Evolutionary conservation across 2,113 vertebrate species (phyloP).

Genomic region (Muntiacus muntjak): DNA sequence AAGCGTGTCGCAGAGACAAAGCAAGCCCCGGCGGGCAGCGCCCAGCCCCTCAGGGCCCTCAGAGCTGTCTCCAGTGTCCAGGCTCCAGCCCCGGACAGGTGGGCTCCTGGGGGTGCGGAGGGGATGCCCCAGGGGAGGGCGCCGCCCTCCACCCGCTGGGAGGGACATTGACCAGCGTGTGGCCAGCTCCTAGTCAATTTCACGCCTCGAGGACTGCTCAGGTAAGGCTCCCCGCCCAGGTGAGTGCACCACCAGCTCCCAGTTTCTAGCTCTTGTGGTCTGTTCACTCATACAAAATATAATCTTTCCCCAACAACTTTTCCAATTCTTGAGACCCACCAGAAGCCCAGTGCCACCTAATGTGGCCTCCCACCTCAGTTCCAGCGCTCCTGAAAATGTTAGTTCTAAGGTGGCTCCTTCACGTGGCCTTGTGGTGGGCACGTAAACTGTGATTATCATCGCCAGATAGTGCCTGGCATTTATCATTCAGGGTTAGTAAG

Average conservation of each 20-base stretch:
- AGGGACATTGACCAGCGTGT: constrained; percentile 43
- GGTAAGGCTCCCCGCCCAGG: constrained; percentile 49
- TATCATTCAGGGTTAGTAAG: not conserved
- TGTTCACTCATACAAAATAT: not conserved
- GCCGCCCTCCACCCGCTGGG: not conserved
- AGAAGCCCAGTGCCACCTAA: not conserved
- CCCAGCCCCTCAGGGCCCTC: rapidly evolving
- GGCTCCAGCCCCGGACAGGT: rapidly evolving
- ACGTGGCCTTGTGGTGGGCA: rapidly evolving
- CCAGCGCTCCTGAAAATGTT: not conserved
- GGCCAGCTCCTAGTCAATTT: constrained; percentile 59
- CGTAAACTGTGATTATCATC: not conserved
- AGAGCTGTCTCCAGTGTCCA: not conserved
- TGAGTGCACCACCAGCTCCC: not conserved
- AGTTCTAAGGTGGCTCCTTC: not conserved
- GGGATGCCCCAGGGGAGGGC: not conserved
- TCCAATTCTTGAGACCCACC: not conserved
- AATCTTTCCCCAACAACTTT: not conserved
- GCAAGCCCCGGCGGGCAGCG: not conserved
- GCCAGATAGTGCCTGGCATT: not conserved
- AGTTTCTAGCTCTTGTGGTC: constrained; percentile 17
- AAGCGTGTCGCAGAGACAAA: rapidly evolving
- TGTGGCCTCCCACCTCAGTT: not conserved
- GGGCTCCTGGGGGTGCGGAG: rapidly evolving
- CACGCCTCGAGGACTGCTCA: constrained; percentile 51